Base-by-base conservation (phyloP, 2,113 vertebrate genomes). In the Prunella fulvescens region DNA sequence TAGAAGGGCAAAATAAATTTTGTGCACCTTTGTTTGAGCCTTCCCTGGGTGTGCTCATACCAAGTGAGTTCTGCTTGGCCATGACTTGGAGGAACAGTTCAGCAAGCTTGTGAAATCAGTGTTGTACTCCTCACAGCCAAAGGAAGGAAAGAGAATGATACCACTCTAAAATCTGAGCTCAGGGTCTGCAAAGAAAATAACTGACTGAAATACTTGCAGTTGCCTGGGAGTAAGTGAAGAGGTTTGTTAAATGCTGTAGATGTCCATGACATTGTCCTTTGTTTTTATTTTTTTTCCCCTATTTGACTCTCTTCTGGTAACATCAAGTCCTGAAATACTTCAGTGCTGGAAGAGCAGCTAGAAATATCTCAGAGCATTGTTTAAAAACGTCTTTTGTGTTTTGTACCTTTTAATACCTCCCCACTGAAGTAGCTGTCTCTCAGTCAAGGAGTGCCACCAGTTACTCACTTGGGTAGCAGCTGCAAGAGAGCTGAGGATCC, bases 1-100 rank as follows among this genome's bases (percentile, higher is more conserved):
- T 69, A 31, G 76, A 88, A 85, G 39, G 39, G n/a, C 70, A 53
- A 81, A 88, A 54, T 58, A 51, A 91, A 93, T 76, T 93, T 93
- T 62, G 47, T 83, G 76, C 39, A 8, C 44, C 62, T 71, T 69
- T 85, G 40, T 77, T 53, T 86, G 77, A 92, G 78, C 14, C 66
- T 91, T 96, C 39, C 29, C 35, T 65, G 73, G 69, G 2, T 45
- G 9, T 81, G 25, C 57, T 65, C 29, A 29, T 81, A 86, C 26
- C 48, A 64, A 69, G 42, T 77, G 20, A 54, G 24, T 40, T 96
- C 54, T 88, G n/a, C 33, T 61, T 56, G 62, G 53, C 51, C 24
- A 8, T 23, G 26, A 66, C 7, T 39, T 86, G 76, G 31, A 70
- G n/a, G 24, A 78, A 31, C 16, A 48, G 19, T 50, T 73, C 64